Percentiles rank a stretch among this genome's conserved stretches.
These are phyloP conservation scores for Ferdinandea cuprea DNA, from an alignment of 2,888 invertebrate genomes.

Conservation along the genomic window DNA sequence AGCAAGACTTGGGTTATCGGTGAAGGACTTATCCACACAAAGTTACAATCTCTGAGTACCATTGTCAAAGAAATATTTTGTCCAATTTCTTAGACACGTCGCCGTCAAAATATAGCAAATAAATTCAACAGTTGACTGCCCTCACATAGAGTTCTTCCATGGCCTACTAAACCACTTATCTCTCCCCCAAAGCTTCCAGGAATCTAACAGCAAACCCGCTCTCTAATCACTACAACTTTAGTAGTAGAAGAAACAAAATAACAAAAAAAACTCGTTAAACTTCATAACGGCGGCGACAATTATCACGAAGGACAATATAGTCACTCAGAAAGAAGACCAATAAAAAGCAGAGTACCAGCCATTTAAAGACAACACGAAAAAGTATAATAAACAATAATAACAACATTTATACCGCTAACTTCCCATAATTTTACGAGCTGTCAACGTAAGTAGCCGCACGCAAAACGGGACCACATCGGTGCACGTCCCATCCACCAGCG, in stretches of 20 bases:
- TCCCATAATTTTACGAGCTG: conserved; percentile 64
- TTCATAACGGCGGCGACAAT: conserved; percentile 26
- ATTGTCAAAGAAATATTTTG: no score
- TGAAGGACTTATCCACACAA: no score
- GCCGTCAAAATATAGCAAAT: background rate
- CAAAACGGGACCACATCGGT: conserved; percentile 71
- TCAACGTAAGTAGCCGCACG: conserved; percentile 64
- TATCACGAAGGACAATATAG: conserved; percentile 44
- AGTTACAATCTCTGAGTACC: no score
- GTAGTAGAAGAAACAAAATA: background rate
- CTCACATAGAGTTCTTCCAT: background rate
- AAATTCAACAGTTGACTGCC: background rate
- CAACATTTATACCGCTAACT: conserved; percentile 60
- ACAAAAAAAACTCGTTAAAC: conserved; percentile 4
- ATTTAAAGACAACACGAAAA: conserved; percentile 4
- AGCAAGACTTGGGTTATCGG: no score
- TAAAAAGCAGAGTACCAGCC: conserved; percentile 48
- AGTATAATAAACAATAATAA: conserved; percentile 55
- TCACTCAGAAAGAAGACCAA: conserved; percentile 34
- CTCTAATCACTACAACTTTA: conserved; percentile 9
- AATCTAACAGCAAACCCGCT: conserved; percentile 39
- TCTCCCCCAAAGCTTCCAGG: conserved; percentile 34
- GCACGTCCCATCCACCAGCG: conserved; percentile 47
- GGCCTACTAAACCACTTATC: conserved; percentile 49
- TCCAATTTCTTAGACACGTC: background rate